Percentiles rank a stretch among this genome's conserved stretches.
These are phyloP conservation scores for Propsilocerus akamusi DNA, from an alignment of 1,140 invertebrate genomes.

Conservation along the genomic window DNA sequence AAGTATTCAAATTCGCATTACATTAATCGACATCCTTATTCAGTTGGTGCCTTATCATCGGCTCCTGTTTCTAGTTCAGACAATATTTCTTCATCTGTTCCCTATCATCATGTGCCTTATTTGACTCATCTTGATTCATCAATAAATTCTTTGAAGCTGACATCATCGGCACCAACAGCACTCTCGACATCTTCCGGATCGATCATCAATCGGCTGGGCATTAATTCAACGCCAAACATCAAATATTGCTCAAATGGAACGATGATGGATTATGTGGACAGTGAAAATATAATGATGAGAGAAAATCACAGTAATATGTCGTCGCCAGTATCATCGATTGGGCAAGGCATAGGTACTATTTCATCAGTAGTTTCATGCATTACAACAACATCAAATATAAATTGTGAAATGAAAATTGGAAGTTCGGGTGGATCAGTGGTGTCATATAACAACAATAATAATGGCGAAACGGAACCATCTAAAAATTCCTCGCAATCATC, in stretches of 20 bases:
- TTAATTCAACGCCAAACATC: neutral
- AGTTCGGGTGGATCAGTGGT: neutral
- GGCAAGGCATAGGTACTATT: neutral
- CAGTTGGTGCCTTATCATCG: neutral
- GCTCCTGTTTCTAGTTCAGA: neutral
- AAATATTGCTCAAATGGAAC: constrained; percentile 1
- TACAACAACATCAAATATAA: neutral
- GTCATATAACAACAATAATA: neutral
- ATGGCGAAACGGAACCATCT: neutral
- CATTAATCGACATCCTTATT: constrained; percentile 1
- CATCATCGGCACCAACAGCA: neutral
- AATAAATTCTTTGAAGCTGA: neutral
- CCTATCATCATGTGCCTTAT: neutral
- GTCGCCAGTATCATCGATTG: neutral
- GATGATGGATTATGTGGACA: neutral
- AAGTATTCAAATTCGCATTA: neutral
- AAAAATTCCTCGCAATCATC: constrained; percentile 5
- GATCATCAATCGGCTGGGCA: neutral
- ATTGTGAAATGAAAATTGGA: constrained; percentile 1
- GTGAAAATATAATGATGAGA: neutral
- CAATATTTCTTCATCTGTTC: neutral
- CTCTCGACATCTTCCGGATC: neutral
- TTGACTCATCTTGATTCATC: neutral
- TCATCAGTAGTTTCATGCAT: neutral
- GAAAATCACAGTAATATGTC: constrained; percentile 1